These are phyloP conservation scores for Hyla sarda DNA, from an alignment of 2,113 vertebrate genomes.

Conservation along the genomic window DNA sequence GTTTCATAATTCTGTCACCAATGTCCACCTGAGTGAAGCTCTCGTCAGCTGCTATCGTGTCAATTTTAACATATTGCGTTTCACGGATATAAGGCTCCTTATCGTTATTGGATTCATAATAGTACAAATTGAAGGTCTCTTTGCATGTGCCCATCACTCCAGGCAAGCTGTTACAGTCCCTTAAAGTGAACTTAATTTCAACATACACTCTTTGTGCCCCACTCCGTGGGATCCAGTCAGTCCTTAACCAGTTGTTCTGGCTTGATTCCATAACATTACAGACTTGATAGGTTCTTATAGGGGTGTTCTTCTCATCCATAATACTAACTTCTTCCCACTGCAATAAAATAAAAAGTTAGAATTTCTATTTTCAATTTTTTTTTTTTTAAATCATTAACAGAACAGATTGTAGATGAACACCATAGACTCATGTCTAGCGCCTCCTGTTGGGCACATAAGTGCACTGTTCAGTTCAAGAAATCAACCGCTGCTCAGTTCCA, in stretches of 20 bases:
- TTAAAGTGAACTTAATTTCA: slow-evolving; percentile 97
- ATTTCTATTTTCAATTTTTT: not conserved
- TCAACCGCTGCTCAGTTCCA: too few species aligned
- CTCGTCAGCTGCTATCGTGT: slow-evolving; percentile 95
- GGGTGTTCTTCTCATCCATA: slow-evolving; percentile 98
- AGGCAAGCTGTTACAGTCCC: slow-evolving; percentile 97
- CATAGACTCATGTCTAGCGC: not conserved
- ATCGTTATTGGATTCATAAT: slow-evolving; percentile 94
- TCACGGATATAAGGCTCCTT: slow-evolving; percentile 93
- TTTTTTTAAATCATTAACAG: not conserved
- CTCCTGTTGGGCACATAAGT: slow-evolving; percentile 4
- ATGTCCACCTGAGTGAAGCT: slow-evolving; percentile 99
- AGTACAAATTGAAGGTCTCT: slow-evolving; percentile 98
- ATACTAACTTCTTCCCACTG: slow-evolving; percentile 99
- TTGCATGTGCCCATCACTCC: slow-evolving; percentile 98
- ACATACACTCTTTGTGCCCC: slow-evolving; percentile 95
- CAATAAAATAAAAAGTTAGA: slow-evolving; percentile 55
- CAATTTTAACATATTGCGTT: slow-evolving; percentile 94
- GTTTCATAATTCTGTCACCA: slow-evolving; percentile 96
- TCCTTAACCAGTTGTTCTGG: slow-evolving; percentile 98
- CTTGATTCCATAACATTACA: slow-evolving; percentile 98
- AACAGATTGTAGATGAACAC: not conserved
- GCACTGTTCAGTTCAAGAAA: not conserved
- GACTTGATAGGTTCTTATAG: slow-evolving; percentile 97
- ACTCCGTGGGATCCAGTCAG: slow-evolving; percentile 95